A percentile compares a stretch with the other conserved stretches of the same genome.
Conservation (phyloP, 2,113 vertebrate genomes). For the Felis chaus region DNA sequence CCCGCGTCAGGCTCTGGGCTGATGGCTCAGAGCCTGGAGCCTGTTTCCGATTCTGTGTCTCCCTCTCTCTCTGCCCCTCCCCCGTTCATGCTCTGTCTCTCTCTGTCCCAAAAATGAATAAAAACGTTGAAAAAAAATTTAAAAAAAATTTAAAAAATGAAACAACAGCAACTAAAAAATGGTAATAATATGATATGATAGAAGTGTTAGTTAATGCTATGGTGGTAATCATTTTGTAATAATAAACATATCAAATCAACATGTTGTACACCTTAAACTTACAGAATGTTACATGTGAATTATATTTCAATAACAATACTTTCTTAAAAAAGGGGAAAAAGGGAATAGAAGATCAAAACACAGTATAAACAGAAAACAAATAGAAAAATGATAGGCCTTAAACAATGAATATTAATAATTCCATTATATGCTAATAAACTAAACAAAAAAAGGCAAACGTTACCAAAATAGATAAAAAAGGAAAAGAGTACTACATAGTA, state of each 20-base stretch:
- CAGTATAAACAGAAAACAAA: background rate
- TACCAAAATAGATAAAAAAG: background rate
- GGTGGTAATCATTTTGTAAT: background rate
- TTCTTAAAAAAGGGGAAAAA: background rate
- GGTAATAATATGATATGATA: too few species aligned
- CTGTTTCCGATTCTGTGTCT: too few species aligned
- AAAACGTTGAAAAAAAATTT: too few species aligned
- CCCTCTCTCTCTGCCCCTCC: too few species aligned
- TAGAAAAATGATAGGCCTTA: background rate
- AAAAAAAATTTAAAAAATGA: too few species aligned
- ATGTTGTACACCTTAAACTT: background rate
- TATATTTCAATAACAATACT: background rate
- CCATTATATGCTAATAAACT: background rate
- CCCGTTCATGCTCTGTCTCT: too few species aligned
- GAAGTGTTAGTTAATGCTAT: background rate
- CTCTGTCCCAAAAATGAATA: too few species aligned
- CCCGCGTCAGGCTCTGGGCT: too few species aligned
- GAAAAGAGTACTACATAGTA: background rate
- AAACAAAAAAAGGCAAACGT: background rate
- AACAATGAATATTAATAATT: background rate
- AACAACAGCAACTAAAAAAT: background rate
- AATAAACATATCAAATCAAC: background rate
- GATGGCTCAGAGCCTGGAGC: too few species aligned
- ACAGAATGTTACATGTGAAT: background rate
- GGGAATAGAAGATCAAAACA: background rate